Base-by-base conservation (phyloP, 2,797 vertebrate genomes). In the Acanthurus lineatus region DNA sequence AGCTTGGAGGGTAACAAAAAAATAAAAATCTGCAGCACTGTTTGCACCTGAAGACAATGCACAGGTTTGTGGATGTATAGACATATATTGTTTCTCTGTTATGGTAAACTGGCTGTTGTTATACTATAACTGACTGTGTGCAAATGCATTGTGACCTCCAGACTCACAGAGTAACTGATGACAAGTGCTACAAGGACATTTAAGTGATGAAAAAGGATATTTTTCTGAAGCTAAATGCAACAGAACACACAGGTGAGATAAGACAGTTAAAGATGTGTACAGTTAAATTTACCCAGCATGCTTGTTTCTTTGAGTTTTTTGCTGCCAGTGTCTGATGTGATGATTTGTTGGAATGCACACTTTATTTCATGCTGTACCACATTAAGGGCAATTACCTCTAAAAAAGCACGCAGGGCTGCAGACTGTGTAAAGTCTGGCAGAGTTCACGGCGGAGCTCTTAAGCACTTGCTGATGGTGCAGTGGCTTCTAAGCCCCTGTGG, bases 391-490 rank as follows among this genome's bases (percentile, higher is more conserved):
- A 32, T 45, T 64, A 28, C 4, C 5, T 49, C 40, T 22, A 8
- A 35, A 42, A 35, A 22, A 40, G 38, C 4, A 11, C 11, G 12
- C 45, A 38, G 25, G 12, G n/a, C 32, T 75, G 48, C 32, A 53
- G 54, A 32, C 14, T 25, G 4, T 25, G 15, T 40, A 6, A 6
- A 69, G 45, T 44, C 40, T 61, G 35, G 22, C 20, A 25, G 15
- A 78, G 57, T 61, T 71, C 38, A 56, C 28, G 47, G 0, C 52
- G 16, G 58, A 72, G 45, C 25, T 19, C 64, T 69, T 62, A 54
- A 59, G 69, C 60, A 0, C 20, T 64, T 53, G 66, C 68, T 85
- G 77, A 77, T 69, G 16, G 32, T 56, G 49, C 73, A 71, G 64
- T 15, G 32, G 7, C 5, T 32, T 66, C 19, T 61, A 49, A 72